Percentiles rank a stretch among this genome's conserved stretches.
phyloP scores from a whole-genome alignment of 2,113 vertebrate species.

The Penelope pileata region DNA sequence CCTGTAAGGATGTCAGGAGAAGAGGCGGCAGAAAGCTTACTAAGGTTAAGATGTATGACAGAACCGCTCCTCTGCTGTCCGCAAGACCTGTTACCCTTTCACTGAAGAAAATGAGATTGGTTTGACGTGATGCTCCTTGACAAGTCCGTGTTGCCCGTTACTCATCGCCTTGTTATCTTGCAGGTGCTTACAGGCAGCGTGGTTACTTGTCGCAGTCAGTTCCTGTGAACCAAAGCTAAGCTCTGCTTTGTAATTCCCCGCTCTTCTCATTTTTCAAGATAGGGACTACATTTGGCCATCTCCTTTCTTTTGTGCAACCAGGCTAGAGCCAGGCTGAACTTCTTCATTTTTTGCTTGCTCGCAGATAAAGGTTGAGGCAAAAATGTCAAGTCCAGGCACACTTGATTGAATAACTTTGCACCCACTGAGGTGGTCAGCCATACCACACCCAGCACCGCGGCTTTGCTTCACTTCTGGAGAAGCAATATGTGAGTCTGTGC shows the following conservation, averaged over 20 bases:
- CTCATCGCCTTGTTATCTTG: conserved; percentile 40
- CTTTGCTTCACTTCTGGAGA: neutral
- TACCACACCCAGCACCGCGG: neutral
- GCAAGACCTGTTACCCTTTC: conserved; percentile 29
- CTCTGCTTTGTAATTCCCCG: neutral
- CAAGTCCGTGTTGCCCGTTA: conserved; percentile 8
- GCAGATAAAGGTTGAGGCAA: neutral
- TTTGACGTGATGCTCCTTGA: conserved; percentile 48
- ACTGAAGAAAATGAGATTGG: conserved; percentile 31
- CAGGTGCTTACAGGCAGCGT: conserved; percentile 1
- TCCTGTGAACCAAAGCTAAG: neutral
- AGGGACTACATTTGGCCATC: neutral
- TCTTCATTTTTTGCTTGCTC: neutral
- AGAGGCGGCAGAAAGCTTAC: neutral
- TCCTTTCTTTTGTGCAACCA: neutral
- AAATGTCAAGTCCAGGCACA: neutral
- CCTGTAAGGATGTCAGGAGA: neutral
- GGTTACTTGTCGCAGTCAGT: conserved; percentile 7
- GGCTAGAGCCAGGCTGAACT: neutral
- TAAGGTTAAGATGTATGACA: conserved; percentile 18
- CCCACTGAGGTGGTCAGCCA: neutral
- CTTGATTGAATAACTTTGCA: neutral
- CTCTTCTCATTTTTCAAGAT: neutral
- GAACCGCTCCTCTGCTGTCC: conserved; percentile 9
- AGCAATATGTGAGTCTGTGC: neutral